Evolutionary conservation across 2,113 vertebrate species (phyloP).

Genomic region (Microcebus lehilahytsara): DNA sequence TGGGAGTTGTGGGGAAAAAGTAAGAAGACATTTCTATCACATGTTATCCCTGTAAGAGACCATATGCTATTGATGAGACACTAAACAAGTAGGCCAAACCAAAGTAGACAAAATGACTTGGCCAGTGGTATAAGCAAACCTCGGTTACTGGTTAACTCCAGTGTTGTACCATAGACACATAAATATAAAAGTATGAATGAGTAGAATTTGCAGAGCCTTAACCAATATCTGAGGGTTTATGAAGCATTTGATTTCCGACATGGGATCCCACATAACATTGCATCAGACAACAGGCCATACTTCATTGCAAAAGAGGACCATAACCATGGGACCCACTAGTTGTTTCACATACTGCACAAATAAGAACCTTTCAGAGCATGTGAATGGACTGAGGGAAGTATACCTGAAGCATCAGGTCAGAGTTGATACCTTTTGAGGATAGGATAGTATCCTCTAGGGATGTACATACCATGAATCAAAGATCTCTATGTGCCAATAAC

Average conservation of each 20-base stretch:
- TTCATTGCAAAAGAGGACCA: not conserved
- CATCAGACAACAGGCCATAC: not conserved
- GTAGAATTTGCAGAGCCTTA: not conserved
- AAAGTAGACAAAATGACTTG: not conserved
- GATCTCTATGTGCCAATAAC: not conserved
- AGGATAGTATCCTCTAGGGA: not conserved
- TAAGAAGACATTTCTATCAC: not conserved
- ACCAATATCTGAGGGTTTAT: not conserved
- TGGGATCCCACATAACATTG: not conserved
- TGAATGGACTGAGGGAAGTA: not conserved
- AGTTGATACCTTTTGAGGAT: not conserved
- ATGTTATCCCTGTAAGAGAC: not conserved
- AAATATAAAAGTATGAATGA: not conserved
- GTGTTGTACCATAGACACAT: not conserved
- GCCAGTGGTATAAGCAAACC: not conserved
- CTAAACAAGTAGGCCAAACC: not conserved
- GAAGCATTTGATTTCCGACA: not conserved
- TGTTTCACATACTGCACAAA: not conserved
- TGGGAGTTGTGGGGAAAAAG: not conserved
- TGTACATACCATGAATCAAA: not conserved
- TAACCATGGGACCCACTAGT: not conserved
- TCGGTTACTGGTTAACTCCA: not conserved
- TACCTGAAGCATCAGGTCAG: not conserved
- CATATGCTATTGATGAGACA: not conserved
- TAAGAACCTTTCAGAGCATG: not conserved